These are phyloP conservation scores for Adelognathus sp. DNA, from an alignment of 2,888 invertebrate genomes.

Conservation along the genomic window DNA sequence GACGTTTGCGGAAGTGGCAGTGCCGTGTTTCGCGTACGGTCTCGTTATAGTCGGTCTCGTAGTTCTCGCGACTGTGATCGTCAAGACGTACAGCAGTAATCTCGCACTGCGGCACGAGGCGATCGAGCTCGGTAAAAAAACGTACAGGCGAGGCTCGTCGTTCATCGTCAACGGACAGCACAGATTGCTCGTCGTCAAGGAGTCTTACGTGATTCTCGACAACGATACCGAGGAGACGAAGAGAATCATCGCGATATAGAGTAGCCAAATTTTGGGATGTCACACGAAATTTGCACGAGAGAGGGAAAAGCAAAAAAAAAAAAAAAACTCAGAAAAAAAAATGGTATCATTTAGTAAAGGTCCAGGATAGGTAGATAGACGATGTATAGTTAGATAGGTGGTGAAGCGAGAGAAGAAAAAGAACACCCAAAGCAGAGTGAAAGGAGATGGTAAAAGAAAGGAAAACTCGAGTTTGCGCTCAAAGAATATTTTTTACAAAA, in stretches of 20 bases:
- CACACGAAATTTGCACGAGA: not conserved
- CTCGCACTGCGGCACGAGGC: conserved; percentile 89
- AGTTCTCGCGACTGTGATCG: conserved; percentile 86
- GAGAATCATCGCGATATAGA: conserved; percentile 57
- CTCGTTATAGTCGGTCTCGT: conserved; percentile 87
- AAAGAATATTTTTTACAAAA: conserved; percentile 29
- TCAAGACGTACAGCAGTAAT: conserved; percentile 90
- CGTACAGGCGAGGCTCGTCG: conserved; percentile 86
- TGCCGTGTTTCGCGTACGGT: conserved; percentile 88
- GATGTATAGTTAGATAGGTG: conserved; percentile 7
- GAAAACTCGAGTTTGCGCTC: conserved; percentile 15
- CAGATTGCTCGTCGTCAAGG: conserved; percentile 83
- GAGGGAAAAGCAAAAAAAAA: not conserved
- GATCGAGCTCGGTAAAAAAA: conserved; percentile 89
- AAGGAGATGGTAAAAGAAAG: not conserved
- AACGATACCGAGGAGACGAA: conserved; percentile 66
- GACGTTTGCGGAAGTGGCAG: conserved; percentile 88
- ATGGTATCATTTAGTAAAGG: not conserved
- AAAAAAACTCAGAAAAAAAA: not conserved
- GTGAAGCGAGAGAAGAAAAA: not conserved
- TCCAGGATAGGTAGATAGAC: not conserved
- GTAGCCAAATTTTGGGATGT: not conserved
- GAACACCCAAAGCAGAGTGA: not conserved
- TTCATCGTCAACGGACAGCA: conserved; percentile 84
- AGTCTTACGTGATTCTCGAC: conserved; percentile 83